phyloP scores from a whole-genome alignment of 2,888 invertebrate species.

The Drosophila subsilvestris region DNA sequence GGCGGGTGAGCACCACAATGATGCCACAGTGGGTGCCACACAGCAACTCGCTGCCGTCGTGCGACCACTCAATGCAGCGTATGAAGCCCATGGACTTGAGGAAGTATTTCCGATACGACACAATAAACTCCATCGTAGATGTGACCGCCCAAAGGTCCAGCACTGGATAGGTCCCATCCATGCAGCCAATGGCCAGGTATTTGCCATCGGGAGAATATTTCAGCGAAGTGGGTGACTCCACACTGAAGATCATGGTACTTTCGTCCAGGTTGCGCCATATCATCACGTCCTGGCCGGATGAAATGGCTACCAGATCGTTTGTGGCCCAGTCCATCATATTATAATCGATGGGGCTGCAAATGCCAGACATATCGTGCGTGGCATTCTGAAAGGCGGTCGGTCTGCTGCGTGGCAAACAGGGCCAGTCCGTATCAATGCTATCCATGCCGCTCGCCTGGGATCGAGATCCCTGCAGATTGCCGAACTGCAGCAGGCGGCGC shows the following conservation, averaged over 20 bases:
- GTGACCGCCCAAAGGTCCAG: conserved; percentile 80
- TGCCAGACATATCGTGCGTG: conserved; percentile 81
- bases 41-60: conserved; percentile 65
- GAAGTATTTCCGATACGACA: conserved; percentile 73
- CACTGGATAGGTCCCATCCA: conserved; percentile 67
- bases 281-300: conserved; percentile 81
- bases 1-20: conserved; percentile 66
- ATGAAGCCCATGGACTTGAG: conserved; percentile 53
- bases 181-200: conserved; percentile 80
- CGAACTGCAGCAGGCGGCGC: conserved; percentile 68
- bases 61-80: conserved; percentile 81
- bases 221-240: conserved; percentile 69
- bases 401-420: conserved; percentile 77
- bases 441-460: conserved; percentile 1
- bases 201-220: conserved; percentile 80
- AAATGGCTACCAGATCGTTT: conserved; percentile 80
- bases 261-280: conserved; percentile 79
- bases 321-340: conserved; percentile 82
- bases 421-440: conserved; percentile 77
- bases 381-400: conserved; percentile 78
- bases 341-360: conserved; percentile 53
- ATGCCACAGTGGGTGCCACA: conserved; percentile 79
- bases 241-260: conserved; percentile 76
- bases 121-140: conserved; percentile 63
- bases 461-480: conserved; percentile 25